Conservation (phyloP, 2,797 vertebrate genomes). For the Florisuga fusca region DNA sequence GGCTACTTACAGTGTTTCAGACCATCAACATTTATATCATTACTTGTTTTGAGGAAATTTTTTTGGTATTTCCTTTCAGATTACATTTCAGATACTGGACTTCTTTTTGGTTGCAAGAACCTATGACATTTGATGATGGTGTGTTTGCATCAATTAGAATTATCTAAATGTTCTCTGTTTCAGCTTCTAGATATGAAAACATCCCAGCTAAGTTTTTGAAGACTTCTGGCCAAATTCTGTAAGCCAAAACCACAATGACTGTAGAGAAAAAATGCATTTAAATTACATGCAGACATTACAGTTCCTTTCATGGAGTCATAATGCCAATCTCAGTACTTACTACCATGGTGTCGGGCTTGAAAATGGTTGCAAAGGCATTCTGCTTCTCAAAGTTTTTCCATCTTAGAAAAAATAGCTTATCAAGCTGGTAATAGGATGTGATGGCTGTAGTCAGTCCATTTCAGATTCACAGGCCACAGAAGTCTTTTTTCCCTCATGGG, state of each 20-base stretch:
- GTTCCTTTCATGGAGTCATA: not conserved
- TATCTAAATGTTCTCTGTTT: not conserved
- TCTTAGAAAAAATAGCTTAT: not conserved
- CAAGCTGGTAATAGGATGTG: not conserved
- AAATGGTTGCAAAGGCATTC: not conserved
- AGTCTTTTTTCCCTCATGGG: not conserved
- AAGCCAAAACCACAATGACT: not conserved
- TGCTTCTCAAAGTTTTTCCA: not conserved
- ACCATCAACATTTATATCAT: not conserved
- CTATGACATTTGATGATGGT: not conserved
- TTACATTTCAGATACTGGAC: not conserved
- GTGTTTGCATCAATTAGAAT: not conserved
- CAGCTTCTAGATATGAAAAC: not conserved
- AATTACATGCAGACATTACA: not conserved
- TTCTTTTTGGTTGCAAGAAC: not conserved
- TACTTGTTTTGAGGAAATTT: not conserved
- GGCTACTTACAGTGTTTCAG: not conserved
- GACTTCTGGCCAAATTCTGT: not conserved
- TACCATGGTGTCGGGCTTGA: not conserved
- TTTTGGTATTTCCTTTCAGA: not conserved
- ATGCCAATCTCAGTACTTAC: not conserved
- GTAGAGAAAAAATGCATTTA: not conserved
- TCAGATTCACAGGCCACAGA: not conserved
- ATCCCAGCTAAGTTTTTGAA: not conserved
- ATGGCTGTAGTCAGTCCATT: not conserved